These are phyloP conservation scores for Rachycentron canadum DNA, from an alignment of 2,797 vertebrate genomes.

Conservation along the genomic window DNA sequence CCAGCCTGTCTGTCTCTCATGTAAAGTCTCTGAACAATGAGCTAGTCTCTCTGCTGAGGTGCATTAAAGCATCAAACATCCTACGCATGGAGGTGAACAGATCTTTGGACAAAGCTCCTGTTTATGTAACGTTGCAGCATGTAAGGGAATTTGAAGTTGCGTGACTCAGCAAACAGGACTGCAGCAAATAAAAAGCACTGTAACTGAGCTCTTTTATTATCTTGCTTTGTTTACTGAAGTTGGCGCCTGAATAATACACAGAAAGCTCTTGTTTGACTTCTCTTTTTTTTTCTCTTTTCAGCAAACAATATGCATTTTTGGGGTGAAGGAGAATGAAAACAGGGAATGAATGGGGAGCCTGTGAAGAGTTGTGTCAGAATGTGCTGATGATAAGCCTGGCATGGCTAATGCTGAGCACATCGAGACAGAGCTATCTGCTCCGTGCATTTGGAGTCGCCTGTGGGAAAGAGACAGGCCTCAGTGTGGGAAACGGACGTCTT, in stretches of 20 bases:
- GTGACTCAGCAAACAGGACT: slow-evolving; percentile 43
- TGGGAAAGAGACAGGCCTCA: slow-evolving; percentile 77
- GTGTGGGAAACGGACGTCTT: slow-evolving; percentile 74
- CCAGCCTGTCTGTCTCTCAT: slow-evolving; percentile 43
- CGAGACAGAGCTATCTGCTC: slow-evolving; percentile 65
- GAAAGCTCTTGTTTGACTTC: slow-evolving; percentile 61
- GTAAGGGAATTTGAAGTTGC: slow-evolving; percentile 43
- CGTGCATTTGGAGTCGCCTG: slow-evolving; percentile 62
- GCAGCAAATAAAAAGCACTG: slow-evolving; percentile 48
- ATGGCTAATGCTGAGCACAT: slow-evolving; percentile 53
- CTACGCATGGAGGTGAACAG: slow-evolving; percentile 36
- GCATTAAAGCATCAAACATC: slow-evolving; percentile 46
- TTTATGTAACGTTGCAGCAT: slow-evolving; percentile 38
- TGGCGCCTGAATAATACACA: slow-evolving; percentile 56
- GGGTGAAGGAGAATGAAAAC: slow-evolving; percentile 58
- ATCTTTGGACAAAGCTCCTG: slow-evolving; percentile 40
- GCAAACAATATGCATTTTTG: slow-evolving; percentile 63
- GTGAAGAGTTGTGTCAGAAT: slow-evolving; percentile 62
- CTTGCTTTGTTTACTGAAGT: slow-evolving; percentile 63
- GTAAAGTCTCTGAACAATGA: slow-evolving; percentile 44
- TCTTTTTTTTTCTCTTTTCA: slow-evolving; percentile 35
- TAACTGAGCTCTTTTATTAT: slow-evolving; percentile 67
- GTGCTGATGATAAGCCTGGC: slow-evolving; percentile 68
- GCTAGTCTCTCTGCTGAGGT: slow-evolving; percentile 43
- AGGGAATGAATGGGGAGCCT: slow-evolving; percentile 65